A percentile compares a stretch with the other conserved stretches of the same genome.
Evolutionary conservation across 2,888 invertebrate species (phyloP).

Genomic region (Bruchidius siliquastri): DNA sequence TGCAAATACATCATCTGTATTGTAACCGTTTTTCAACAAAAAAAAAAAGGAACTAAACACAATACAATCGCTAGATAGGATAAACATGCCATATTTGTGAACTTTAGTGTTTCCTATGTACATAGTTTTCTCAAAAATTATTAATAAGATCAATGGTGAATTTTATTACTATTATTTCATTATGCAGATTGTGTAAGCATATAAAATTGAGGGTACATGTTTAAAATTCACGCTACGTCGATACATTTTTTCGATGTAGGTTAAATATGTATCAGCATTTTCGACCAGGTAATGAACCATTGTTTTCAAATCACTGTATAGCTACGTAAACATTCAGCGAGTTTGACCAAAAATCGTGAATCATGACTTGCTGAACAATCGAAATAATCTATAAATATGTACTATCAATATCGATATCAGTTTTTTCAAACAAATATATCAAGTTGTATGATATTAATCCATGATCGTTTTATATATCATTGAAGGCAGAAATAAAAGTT

Average conservation of each 20-base stretch:
- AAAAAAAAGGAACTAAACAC: neutral
- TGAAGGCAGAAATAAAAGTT: too few relatives aligned
- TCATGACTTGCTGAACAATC: neutral
- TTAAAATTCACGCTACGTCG: neutral
- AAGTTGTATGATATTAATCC: too few relatives aligned
- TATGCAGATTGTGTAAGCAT: neutral
- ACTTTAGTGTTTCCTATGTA: neutral
- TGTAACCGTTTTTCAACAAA: too few relatives aligned
- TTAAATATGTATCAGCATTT: neutral
- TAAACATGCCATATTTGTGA: too few relatives aligned
- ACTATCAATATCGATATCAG: too few relatives aligned
- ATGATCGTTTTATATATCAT: too few relatives aligned
- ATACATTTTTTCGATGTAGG: neutral
- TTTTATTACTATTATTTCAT: neutral
- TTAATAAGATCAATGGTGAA: neutral
- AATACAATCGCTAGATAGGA: neutral
- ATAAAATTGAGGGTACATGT: neutral
- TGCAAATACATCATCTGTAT: too few relatives aligned
- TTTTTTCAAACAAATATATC: too few relatives aligned
- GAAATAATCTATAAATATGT: too few relatives aligned
- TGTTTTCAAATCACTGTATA: neutral
- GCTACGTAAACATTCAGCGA: neutral
- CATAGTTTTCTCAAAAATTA: neutral
- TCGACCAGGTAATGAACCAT: neutral
- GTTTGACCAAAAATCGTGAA: neutral